Evolutionary conservation across 2,888 invertebrate genomes (phyloP), one percentile per base, ranked within the genome.

Genomic region (Rotaria magnacalcarata): DNA sequence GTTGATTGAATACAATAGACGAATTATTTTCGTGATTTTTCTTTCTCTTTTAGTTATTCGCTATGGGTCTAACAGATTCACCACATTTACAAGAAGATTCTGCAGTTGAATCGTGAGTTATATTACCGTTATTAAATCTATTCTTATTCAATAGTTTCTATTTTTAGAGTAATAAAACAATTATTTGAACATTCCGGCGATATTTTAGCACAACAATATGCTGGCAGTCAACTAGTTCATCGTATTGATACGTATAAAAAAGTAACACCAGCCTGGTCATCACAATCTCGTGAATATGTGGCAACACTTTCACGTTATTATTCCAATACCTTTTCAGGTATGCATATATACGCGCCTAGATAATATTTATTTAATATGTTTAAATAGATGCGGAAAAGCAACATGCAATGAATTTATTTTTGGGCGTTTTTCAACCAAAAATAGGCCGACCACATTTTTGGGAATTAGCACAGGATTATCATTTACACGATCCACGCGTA

Each of bases 171-270:
- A 21, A 56, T 47, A 10, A 84, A 86, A 58, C n/a, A 74, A 50
- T 91, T 99, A 87, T 99, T 97, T 90, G 98, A 99, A 91, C 97
- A 97, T 91, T 98, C 97, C 89, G 99, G 99, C 0, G 97, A 98
- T 91, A 97, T 96, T 0, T 92, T 98, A 88, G 97, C 97, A 0
- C 91, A 97, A 88, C 98, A 97, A 90, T 99, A 99, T 90, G 99
- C 98, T 0, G 99, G 99, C 10, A 98, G 97, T 0, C 98, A 98
- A 91, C 92, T 99, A 85, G 99, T 99, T 0, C 99, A 99, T 91
- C 93, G 95, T 90, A 94, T 94, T 87, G 93, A 94, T 90, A 94
- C 94, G 0, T 94, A 94, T 89, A 89, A 92, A 86, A 92, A 92
- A 87, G 90, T 90, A 21, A 96, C 97, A 0, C 96, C 96, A 0